phyloP scores from a whole-genome alignment of 2,888 invertebrate genomes.

The Dynastes tityus region DNA sequence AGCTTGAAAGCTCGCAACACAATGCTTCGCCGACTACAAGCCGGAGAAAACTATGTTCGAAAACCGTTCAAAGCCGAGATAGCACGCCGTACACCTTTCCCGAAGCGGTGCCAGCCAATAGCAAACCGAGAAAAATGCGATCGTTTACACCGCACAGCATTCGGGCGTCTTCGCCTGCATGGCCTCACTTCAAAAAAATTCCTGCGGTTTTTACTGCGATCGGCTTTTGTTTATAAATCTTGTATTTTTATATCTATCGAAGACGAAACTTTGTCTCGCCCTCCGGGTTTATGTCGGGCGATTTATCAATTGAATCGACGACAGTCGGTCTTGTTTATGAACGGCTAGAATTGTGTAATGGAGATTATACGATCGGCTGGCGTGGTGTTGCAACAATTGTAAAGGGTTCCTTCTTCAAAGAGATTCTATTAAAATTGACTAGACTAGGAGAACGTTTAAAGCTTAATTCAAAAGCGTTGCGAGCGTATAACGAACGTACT shows the following conservation, averaged over 20 bases:
- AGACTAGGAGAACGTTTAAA: too few relatives aligned
- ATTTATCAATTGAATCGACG: constrained; percentile 26
- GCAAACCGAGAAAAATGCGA: constrained; percentile 47
- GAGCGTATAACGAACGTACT: too few relatives aligned
- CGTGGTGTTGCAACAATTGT: constrained; percentile 20
- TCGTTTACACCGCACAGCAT: not conserved
- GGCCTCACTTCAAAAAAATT: constrained; percentile 25
- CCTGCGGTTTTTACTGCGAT: constrained; percentile 41
- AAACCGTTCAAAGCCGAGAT: constrained; percentile 55
- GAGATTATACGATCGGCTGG: not conserved
- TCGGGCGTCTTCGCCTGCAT: constrained; percentile 24
- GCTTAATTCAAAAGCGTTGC: too few relatives aligned
- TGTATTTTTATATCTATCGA: constrained; percentile 32
- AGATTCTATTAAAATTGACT: too few relatives aligned
- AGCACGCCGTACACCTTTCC: constrained; percentile 56
- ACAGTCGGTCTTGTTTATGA: constrained; percentile 27
- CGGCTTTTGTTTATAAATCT: constrained; percentile 43
- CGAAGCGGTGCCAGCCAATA: constrained; percentile 54
- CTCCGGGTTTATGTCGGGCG: not conserved
- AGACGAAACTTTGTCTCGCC: constrained; percentile 25
- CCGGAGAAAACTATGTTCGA: constrained; percentile 51
- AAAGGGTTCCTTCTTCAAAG: constrained; percentile 7
- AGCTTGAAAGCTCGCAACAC: not conserved
- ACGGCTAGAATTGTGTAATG: constrained; percentile 18
- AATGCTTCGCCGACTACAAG: constrained; percentile 22